Base-by-base conservation (phyloP, 2,113 vertebrate species). In the Toxostoma redivivum region DNA sequence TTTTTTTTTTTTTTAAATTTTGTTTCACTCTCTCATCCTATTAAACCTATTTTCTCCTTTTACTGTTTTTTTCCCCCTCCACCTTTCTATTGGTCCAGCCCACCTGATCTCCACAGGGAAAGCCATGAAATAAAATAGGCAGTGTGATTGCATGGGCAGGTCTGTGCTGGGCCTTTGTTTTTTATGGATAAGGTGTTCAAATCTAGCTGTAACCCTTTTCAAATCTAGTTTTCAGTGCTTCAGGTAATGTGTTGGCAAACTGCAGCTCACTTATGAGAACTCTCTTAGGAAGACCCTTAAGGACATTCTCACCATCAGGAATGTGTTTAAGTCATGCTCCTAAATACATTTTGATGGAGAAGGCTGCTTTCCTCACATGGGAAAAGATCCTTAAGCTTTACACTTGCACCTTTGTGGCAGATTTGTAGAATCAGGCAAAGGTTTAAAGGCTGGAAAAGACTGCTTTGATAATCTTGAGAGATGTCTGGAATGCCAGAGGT, bases 1-100 rank as follows among this genome's bases (percentile, higher is more conserved):
- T 66, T 17, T 25, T 51, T 25, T 8, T 51, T 9, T 87, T 79
- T 53, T 23, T 31, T 1, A 11, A 24, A 18, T 53, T 90, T 81
- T 86, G 24, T 42, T 93, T 84, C 71, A 6, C 5, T 82, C 78
- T 62, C 15, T 74, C 5, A 5, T 65, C 16, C 17, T 71, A 2
- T 78, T 86, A 86, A 80, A 80, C 18, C 27, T 56, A 1, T 83
- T 83, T 88, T 83, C 21, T 33, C 3, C 21, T 61, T 73, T 47
- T 23, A 56, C 9, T 1, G 1, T n/a, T 69, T 69, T 37, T 19
- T 8, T 0, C 0, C 1, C 11, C 4, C 2, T 82, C 28, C 18
- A 61, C 16, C 67, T 61, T 67, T 64, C 12, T 48, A 12, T 33
- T 42, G 35, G 25, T 48, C n/a, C 42, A 87, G 37, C 25, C 48